Evolutionary conservation across 2,113 vertebrate species (phyloP), one percentile per base, ranked within the genome.

Genomic region (Pseudonaja textilis): DNA sequence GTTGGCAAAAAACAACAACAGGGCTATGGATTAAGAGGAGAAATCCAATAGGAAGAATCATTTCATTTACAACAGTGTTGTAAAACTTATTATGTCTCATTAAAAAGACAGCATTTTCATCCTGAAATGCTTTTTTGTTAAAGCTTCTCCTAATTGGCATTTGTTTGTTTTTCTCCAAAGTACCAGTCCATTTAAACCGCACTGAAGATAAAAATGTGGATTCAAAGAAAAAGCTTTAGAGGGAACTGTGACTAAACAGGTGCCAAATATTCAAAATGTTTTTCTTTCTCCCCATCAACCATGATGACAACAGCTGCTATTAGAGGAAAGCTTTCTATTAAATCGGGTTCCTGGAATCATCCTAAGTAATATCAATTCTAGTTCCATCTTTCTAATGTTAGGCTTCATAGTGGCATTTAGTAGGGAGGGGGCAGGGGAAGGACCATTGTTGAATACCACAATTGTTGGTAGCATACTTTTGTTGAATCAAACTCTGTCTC

Each of bases 401-500:
- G 95, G 81, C 95, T 57, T 96, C 97, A 89, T 95, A 50, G 93
- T 91, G 93, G 95, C 89, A 93, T 95, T 96, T 18, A 0, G 85
- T 61, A 94, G 45, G 22, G 39, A 54, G 34, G 39, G 26, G 29
- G 25, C 50, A 42, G 39, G 93, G 90, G 95, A 93, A 92, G 11
- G 93, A 94, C 92, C 93, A 92, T 96, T 89, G 94, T 97, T 95
- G 94, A 95, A 97, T 95, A 95, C 95, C 85, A 94, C 91, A 1
- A 94, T 94, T 96, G 95, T 94, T 92, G 88, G 92, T 95, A 22
- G 52, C 90, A 93, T 93, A 89, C 93, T 96, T 96, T 94, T 94
- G 97, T 96, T 97, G 95, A n/a, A 93, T 95, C 91, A 69, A 96
- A 97, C 97, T 97, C 96, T 96, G 86, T 95, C 95, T 94, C 92